Conservation (phyloP, 2,113 vertebrate species). For the Pseudorhombus dupliciocellatus region DNA sequence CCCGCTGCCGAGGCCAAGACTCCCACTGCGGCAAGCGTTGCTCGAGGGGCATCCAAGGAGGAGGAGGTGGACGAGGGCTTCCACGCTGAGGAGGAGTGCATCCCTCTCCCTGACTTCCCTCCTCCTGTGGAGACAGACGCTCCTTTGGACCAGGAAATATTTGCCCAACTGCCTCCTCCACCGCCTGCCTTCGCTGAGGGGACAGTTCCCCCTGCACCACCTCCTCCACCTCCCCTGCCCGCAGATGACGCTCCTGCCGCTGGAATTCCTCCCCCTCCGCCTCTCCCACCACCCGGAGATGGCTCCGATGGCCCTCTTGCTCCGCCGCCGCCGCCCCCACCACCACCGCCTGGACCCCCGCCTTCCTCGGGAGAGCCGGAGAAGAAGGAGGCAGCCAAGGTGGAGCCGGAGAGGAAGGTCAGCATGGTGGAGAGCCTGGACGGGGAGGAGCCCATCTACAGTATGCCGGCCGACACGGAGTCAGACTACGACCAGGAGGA, state of each 20-base stretch:
- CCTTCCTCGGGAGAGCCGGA: conserved; percentile 31
- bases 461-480: conserved; percentile 85
- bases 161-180: conserved; percentile 80
- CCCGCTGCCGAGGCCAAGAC: conserved; percentile 53
- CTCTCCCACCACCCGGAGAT: conserved; percentile 47
- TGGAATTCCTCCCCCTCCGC: conserved; percentile 57
- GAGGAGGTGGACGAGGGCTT: conserved; percentile 90
- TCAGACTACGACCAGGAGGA: conserved; percentile 93
- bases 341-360: conserved; percentile 47
- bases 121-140: conserved; percentile 73
- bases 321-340: conserved; percentile 44
- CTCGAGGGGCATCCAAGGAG: conserved; percentile 76
- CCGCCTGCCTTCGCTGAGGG: conserved; percentile 81
- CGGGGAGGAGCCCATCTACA: conserved; percentile 85
- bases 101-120: conserved; percentile 78
- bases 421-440: conserved; percentile 81
- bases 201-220: conserved; percentile 58
- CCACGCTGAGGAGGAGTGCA: conserved; percentile 86
- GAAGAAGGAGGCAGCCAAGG: conserved; percentile 41
- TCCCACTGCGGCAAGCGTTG: conserved; percentile 69
- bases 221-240: conserved; percentile 41
- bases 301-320: conserved; percentile 34
- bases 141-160: conserved; percentile 79
- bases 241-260: neutral
- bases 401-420: conserved; percentile 71